Evolutionary conservation across 2,797 vertebrate genomes (phyloP), one percentile per base, ranked within the genome.

Genomic region (Sebastes flavidus): DNA sequence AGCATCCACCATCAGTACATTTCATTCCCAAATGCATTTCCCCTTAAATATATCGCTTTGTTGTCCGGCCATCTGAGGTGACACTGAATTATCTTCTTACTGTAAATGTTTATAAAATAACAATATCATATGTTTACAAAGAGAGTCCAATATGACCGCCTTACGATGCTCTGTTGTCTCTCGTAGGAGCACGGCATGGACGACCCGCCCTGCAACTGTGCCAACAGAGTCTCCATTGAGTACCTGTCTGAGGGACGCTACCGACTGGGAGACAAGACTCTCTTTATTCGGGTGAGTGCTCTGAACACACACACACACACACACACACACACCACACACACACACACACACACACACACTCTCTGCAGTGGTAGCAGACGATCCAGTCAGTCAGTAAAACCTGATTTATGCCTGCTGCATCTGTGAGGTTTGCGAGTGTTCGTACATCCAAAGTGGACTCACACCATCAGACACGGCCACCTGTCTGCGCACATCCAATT

Each of bases 211-310:
- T 99, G 99, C 87, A 97, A 97, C 85, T 99, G 99, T 86, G 96
- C 98, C 25, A 97, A 99, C 92, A 95, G 96, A 63, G 97, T 99
- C 83, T 99, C 98, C 66, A 99, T 99, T 20, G 98, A 99, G 91
- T 99, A 99, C 69, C 96, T 99, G 91, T 99, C 99, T 1, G 99
- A 99, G 91, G 99, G 99, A 22, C 97, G 98, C 69, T 99, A 99
- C 75, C 95, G 98, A 30, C 95, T 99, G 10, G 99, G 99, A 79
- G 98, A 98, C 91, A 99, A 99, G 94, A 98, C 98, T 87, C 97
- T 99, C 67, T 99, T 99, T 80, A 99, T 99, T 78, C 91, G 98
- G 88, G 98, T 99, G 93, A 97, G 97, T 94, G 5, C 11, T 49
- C 46, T 0, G 46, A 49, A 20, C 22, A 13, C 32, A 20, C 68